Base-by-base conservation (phyloP, 2,797 vertebrate species). In the Artibeus lituratus region DNA sequence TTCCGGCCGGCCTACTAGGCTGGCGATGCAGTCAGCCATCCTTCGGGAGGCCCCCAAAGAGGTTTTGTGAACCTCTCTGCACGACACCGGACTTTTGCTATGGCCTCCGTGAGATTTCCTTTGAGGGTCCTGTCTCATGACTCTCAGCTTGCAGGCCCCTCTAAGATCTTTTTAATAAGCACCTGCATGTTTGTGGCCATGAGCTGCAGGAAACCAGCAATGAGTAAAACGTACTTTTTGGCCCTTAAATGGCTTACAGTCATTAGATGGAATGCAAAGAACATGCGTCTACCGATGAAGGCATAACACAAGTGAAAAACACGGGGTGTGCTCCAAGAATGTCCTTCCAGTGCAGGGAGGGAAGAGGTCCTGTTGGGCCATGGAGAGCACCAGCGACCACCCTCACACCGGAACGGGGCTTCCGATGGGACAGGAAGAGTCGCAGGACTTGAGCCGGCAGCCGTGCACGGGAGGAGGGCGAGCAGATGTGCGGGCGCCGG, bases 141-240 rank as follows among this genome's bases (percentile, higher is more conserved):
- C 14, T n/a, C 5, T 59, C 55, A 44, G n/a, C 5, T 62, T 39
- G 0, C 21, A 26, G 49, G n/a, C 15, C 26, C 55, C 44, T 73
- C 7, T 78, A 59, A 92, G 55, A 57, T 69, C 16, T 26, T n/a
- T 72, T 57, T 88, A 53, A 84, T 49, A 85, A 67, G 8, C n/a
- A 62, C 59, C 32, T 39, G 22, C 2, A 16, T 67, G 21, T 26
- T 62, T 32, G 8, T 51, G 42, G 62, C 15, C 24, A 24, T 35
- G 39, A 12, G 1, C n/a, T 65, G 7, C 19, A 67, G 87, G 32
- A 83, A 90, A 51, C 32, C 22, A 78, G 57, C 59, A 42, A 51
- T 69, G 42, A 77, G 57, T 53, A 62, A 57, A 55, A 55, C 39
- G 22, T 8, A 19, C 22, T 37, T 49, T 59, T 59, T 35, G 18